Percentiles rank a stretch among this genome's conserved stretches.
These are phyloP conservation scores for Corythaeola cristata DNA, from an alignment of 2,113 vertebrate species.

Conservation along the genomic window DNA sequence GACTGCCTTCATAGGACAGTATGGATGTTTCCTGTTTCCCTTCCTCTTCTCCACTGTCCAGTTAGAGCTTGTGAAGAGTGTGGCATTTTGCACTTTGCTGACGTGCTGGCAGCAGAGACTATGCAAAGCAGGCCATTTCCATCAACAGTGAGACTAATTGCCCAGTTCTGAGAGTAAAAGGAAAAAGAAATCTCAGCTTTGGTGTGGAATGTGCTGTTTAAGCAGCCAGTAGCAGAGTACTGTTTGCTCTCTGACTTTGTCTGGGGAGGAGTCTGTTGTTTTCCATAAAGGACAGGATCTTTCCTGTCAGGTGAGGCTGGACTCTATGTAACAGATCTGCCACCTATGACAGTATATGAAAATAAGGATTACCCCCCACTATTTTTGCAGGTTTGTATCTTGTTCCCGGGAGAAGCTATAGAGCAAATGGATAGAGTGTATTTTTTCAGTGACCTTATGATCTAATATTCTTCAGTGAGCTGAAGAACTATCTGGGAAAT, in stretches of 20 bases:
- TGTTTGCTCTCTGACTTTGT: not conserved
- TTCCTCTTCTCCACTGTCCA: not conserved
- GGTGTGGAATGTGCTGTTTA: not conserved
- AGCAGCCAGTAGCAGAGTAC: not conserved
- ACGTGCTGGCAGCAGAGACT: not conserved
- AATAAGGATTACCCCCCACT: not conserved
- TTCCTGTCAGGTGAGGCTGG: not conserved
- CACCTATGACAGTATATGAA: not conserved
- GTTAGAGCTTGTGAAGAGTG: not conserved
- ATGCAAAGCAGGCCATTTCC: not conserved
- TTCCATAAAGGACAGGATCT: not conserved
- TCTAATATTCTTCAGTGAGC: not conserved
- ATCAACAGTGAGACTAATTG: not conserved
- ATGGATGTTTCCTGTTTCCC: not conserved
- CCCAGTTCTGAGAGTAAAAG: not conserved
- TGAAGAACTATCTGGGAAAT: not conserved
- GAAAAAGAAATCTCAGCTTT: not conserved
- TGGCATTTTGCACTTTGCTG: constrained; percentile 1
- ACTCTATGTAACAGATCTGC: not conserved
- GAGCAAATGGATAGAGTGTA: not conserved
- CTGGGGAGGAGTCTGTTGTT: not conserved
- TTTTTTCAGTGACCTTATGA: not conserved
- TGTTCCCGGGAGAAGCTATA: not conserved
- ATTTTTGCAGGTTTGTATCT: not conserved
- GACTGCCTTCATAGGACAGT: not conserved